These are phyloP conservation scores for Elaphurus davidianus DNA, from an alignment of 2,113 vertebrate genomes.

Conservation along the genomic window DNA sequence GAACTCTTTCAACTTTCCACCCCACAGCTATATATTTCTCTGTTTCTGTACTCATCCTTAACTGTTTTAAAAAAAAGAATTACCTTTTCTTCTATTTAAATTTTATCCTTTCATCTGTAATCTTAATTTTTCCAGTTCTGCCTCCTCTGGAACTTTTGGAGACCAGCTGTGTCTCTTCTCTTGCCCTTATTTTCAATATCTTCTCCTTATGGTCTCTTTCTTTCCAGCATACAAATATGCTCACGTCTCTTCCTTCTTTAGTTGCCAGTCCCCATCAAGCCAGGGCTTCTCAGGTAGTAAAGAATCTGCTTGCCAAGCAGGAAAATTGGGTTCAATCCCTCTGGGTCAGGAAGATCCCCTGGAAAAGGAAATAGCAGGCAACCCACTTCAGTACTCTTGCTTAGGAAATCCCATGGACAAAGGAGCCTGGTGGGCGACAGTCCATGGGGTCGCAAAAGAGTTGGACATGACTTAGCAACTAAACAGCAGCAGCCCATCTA, in stretches of 20 bases:
- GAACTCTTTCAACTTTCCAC: constrained; percentile 16
- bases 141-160: neutral
- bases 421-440: neutral
- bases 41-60: neutral
- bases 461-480: neutral
- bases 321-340: neutral
- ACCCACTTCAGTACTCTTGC: neutral
- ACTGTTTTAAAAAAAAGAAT: constrained; percentile 34
- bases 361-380: neutral
- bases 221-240: neutral
- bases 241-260: constrained; percentile 5
- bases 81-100: constrained; percentile 19
- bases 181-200: neutral
- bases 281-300: neutral
- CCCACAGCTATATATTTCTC: neutral
- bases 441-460: neutral
- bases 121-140: neutral
- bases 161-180: neutral
- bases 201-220: neutral
- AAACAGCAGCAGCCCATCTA: neutral
- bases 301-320: neutral
- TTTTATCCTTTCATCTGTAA: neutral
- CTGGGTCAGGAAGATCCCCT: neutral
- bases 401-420: neutral
- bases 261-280: neutral